phyloP scores from a whole-genome alignment of 2,113 vertebrate species.

The Oreotrochilus melanogaster region DNA sequence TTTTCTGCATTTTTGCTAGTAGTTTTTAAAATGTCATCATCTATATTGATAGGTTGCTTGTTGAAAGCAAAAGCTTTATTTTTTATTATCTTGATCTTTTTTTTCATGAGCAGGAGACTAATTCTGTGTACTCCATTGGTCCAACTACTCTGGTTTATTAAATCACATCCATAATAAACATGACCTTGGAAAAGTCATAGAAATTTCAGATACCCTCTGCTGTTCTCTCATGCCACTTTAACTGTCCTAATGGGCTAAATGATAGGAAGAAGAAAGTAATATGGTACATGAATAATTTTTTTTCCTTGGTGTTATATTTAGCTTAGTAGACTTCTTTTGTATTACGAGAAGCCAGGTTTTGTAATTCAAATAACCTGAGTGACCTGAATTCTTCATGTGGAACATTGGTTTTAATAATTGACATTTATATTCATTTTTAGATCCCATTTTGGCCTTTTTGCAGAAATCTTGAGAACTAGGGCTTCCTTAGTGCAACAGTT shows the following conservation, averaged over 20 bases:
- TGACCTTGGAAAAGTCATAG: neutral
- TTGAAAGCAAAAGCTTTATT: neutral
- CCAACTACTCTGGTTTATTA: neutral
- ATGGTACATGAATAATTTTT: neutral
- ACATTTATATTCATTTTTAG: neutral
- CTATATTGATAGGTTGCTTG: neutral
- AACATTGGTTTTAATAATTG: neutral
- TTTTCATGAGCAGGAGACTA: neutral
- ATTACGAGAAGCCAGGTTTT: neutral
- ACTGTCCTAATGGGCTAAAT: neutral
- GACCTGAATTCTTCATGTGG: neutral
- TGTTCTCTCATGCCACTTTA: neutral
- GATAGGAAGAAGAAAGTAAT: neutral
- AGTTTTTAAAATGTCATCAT: neutral
- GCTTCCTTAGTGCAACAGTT: neutral
- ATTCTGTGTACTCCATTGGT: neutral
- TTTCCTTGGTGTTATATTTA: neutral
- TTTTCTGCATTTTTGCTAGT: neutral
- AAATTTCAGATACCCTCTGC: neutral
- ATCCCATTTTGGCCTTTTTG: neutral
- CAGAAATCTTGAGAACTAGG: neutral
- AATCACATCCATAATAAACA: neutral
- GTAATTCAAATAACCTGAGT: neutral
- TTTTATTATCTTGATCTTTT: neutral
- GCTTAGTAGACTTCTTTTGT: neutral